phyloP scores from a whole-genome alignment of 2,797 vertebrate genomes.

The Botia almorhae region DNA sequence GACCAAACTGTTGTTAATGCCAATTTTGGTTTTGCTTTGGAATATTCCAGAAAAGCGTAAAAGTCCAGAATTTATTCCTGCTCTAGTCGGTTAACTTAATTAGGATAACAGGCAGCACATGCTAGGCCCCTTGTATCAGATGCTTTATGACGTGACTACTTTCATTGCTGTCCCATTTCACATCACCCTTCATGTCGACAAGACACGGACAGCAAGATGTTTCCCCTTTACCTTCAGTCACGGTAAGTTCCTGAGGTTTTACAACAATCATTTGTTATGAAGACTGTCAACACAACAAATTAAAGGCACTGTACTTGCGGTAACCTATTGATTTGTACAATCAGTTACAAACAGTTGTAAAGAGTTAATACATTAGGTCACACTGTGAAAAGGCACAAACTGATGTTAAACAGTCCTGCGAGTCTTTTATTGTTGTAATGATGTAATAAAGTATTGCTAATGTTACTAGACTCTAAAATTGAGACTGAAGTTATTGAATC shows the following conservation, averaged over 20 bases:
- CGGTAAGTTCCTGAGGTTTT: slow-evolving; percentile 71
- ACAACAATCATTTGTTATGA: neutral
- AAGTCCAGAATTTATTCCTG: slow-evolving; percentile 56
- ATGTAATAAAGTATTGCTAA: too few relatives aligned
- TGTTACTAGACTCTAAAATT: too few relatives aligned
- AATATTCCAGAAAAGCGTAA: slow-evolving; percentile 49
- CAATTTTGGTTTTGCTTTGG: slow-evolving; percentile 16
- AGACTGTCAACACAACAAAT: neutral
- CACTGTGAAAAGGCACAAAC: too few relatives aligned
- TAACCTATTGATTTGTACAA: too few relatives aligned
- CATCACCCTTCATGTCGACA: slow-evolving; percentile 60
- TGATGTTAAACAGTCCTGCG: too few relatives aligned
- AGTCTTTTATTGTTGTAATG: too few relatives aligned
- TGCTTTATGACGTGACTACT: slow-evolving; percentile 76
- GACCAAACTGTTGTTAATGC: slow-evolving; percentile 46
- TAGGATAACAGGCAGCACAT: slow-evolving; percentile 80
- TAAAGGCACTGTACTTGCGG: neutral
- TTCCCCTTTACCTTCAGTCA: slow-evolving; percentile 80
- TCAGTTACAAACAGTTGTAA: too few relatives aligned
- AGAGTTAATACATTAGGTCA: too few relatives aligned
- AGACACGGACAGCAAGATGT: slow-evolving; percentile 73
- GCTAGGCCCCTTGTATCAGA: slow-evolving; percentile 75
- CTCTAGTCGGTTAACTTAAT: slow-evolving; percentile 71
- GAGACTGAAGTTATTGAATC: too few relatives aligned
- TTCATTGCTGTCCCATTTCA: slow-evolving; percentile 54